Evolutionary conservation across 37 sponge, comb jelly and placozoan genomes (phyloP).

Genomic region (Ephydatia muelleri): DNA sequence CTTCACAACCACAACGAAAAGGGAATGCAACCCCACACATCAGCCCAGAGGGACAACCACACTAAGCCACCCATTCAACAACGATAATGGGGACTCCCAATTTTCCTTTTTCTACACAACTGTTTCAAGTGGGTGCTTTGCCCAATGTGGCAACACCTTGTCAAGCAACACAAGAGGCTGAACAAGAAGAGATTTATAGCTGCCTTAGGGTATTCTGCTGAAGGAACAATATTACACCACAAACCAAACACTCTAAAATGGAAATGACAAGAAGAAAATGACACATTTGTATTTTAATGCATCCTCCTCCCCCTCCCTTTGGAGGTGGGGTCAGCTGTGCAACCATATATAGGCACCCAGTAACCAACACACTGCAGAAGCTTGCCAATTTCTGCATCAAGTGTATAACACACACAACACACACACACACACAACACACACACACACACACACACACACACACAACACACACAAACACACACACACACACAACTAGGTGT

Average conservation of each 20-base stretch:
- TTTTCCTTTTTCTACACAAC: background rate
- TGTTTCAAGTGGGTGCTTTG: background rate
- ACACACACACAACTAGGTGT: too few species aligned
- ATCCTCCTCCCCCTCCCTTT: background rate
- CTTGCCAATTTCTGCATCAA: too few species aligned
- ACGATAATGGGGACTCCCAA: background rate
- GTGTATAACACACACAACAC: too few species aligned
- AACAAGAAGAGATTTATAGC: background rate
- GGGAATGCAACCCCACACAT: background rate
- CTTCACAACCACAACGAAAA: too few species aligned
- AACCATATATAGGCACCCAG: too few species aligned
- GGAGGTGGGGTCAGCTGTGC: too few species aligned
- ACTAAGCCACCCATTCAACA: background rate
- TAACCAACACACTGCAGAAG: too few species aligned
- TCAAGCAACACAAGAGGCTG: background rate
- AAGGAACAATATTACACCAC: background rate
- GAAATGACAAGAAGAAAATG: background rate
- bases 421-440: too few species aligned
- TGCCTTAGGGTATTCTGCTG: background rate
- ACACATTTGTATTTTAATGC: background rate
- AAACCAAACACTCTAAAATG: background rate
- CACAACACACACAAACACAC: too few species aligned
- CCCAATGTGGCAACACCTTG: background rate
- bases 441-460: too few species aligned
- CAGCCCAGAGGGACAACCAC: background rate